Evolutionary conservation across 1,140 invertebrate genomes (phyloP).

Genomic region (Paraescarpia echinospica): DNA sequence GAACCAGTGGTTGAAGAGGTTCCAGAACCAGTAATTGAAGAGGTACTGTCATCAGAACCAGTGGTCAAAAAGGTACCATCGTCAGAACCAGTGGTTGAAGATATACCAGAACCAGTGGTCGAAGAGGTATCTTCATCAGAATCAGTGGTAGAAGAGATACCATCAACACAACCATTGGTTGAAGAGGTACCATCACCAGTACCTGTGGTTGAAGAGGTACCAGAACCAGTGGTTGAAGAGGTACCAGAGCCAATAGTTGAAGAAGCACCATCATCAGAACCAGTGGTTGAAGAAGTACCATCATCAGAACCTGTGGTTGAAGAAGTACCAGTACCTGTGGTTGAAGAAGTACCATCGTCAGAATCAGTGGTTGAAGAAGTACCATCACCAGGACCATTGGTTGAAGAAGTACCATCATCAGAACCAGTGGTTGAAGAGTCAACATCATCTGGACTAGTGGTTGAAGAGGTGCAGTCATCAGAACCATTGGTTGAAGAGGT

Average conservation of each 20-base stretch:
- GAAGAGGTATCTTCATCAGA: background rate
- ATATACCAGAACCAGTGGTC: too few relatives aligned
- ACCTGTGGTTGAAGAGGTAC: background rate
- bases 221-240: background rate
- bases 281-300: background rate
- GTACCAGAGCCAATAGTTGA: background rate
- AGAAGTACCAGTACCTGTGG: background rate
- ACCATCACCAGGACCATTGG: background rate
- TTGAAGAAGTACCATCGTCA: background rate
- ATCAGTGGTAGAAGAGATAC: background rate
- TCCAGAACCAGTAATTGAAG: too few relatives aligned
- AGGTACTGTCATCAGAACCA: too few relatives aligned
- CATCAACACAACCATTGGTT: background rate
- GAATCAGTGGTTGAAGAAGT: too few relatives aligned
- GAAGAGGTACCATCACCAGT: conserved; percentile 7
- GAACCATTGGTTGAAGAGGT: background rate
- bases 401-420: background rate
- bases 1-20: too few relatives aligned
- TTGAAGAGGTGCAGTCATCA: background rate
- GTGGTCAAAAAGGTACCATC: too few relatives aligned
- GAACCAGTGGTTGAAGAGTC: background rate
- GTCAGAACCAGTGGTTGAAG: too few relatives aligned
- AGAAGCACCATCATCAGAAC: conserved; percentile 7
- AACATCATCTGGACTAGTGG: too few relatives aligned
- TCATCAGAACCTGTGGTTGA: too few relatives aligned